A percentile compares a stretch with the other conserved stretches of the same genome.
phyloP scores from a whole-genome alignment of 53 echinoderm and acorn worm genomes.

The Apostichopus leukothele region DNA sequence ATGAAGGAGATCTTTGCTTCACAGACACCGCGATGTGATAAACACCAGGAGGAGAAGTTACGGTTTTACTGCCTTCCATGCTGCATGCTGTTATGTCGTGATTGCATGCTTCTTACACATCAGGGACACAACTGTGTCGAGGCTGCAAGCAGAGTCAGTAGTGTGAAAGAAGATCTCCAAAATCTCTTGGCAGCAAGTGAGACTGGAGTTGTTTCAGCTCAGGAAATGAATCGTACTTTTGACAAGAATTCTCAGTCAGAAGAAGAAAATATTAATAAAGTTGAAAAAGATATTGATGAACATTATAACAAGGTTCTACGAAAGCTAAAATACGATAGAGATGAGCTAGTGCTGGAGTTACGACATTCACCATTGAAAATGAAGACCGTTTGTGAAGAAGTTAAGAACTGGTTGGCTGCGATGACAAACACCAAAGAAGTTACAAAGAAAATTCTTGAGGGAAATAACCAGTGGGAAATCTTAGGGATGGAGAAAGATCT shows the following conservation, averaged over 20 bases:
- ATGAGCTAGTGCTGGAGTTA: not conserved
- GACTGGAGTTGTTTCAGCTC: not conserved
- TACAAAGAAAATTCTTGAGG: not conserved
- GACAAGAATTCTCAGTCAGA: no score
- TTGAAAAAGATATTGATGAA: not conserved
- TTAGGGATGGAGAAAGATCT: conserved; percentile 12
- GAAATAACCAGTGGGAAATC: conserved; percentile 27
- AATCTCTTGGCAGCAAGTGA: not conserved
- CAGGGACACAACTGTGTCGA: not conserved
- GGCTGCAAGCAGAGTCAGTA: not conserved
- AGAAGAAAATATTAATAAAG: not conserved
- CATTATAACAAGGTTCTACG: not conserved
- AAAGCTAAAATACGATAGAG: not conserved
- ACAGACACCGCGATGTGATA: not conserved
- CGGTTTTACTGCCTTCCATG: conserved; percentile 15
- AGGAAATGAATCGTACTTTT: not conserved
- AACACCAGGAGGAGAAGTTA: not conserved
- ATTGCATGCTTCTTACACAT: not conserved
- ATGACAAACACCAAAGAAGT: conserved; percentile 9
- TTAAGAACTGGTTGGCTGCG: not conserved
- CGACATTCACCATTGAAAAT: not conserved
- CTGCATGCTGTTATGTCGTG: not conserved
- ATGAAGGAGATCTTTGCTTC: not conserved
- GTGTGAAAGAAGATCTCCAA: not conserved
- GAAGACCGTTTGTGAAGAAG: not conserved